Evolutionary conservation across 2,113 vertebrate species (phyloP).

Genomic region (Myanophis thanlyinensis): DNA sequence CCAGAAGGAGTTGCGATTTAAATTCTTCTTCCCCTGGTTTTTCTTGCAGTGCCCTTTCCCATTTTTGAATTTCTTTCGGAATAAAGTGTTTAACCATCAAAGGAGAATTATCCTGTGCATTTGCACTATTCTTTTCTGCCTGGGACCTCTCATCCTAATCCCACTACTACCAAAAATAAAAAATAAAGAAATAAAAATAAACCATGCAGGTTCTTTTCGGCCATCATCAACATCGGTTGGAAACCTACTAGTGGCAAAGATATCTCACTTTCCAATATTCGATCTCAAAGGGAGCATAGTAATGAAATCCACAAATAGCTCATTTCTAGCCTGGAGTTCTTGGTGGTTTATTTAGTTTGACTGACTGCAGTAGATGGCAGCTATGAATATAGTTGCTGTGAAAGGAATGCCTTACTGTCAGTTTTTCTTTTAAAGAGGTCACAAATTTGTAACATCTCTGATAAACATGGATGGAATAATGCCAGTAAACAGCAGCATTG

Average conservation of each 20-base stretch:
- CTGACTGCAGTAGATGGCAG: constrained; percentile 66
- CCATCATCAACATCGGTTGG: constrained; percentile 63
- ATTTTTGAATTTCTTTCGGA: no score
- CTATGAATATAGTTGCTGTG: constrained; percentile 74
- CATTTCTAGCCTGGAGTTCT: constrained; percentile 65
- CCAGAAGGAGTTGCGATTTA: no score
- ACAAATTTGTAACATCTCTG: constrained; percentile 71
- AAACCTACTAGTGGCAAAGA: constrained; percentile 66
- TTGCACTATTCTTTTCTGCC: constrained; percentile 33
- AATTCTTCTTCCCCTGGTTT: no score
- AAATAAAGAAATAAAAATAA: constrained; percentile 22
- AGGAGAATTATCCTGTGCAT: not conserved
- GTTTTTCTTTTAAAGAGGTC: constrained; percentile 62
- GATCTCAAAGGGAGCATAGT: constrained; percentile 69
- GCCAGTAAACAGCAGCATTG: constrained; percentile 56
- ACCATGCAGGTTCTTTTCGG: constrained; percentile 45
- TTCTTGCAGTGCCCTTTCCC: no score
- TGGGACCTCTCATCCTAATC: constrained; percentile 42
- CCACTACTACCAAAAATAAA: constrained; percentile 44
- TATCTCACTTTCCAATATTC: constrained; percentile 58
- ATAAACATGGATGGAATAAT: constrained; percentile 65
- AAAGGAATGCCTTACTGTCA: constrained; percentile 60
- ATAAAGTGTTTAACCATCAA: no score
- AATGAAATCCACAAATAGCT: constrained; percentile 68
- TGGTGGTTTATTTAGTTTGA: constrained; percentile 76